Percentiles rank a stretch among this genome's conserved stretches.
Conservation (phyloP, 2,113 vertebrate species). For the Bubo bubo region DNA sequence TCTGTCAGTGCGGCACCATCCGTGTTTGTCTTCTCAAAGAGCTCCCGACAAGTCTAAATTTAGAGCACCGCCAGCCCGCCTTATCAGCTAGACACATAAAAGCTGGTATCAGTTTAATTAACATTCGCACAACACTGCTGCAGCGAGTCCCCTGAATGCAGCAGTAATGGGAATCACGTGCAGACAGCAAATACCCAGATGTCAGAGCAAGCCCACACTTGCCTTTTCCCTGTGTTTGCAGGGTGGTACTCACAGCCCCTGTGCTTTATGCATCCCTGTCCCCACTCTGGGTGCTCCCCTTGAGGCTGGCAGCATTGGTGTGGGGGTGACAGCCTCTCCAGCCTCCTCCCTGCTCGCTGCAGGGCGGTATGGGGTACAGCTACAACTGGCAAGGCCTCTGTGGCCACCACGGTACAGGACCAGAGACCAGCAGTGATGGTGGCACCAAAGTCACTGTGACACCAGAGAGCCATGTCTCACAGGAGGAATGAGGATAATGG, state of each 20-base stretch:
- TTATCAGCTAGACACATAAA: neutral
- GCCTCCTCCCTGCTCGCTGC: neutral
- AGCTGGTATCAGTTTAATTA: slow-evolving; percentile 13
- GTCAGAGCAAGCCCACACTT: neutral
- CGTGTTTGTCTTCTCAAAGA: neutral
- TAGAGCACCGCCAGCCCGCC: neutral
- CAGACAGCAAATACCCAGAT: neutral
- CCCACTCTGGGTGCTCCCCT: neutral
- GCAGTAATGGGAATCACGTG: neutral
- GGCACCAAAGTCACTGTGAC: neutral
- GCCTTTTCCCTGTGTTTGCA: neutral
- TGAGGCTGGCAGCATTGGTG: neutral
- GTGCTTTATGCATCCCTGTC: neutral
- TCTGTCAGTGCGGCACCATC: accelerated
- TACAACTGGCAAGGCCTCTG: accelerated
- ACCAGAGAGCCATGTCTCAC: accelerated
- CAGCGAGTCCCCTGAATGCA: neutral
- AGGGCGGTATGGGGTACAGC: accelerated
- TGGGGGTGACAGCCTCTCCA: neutral
- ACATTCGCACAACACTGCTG: neutral
- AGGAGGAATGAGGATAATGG: accelerated
- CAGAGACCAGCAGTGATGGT: accelerated
- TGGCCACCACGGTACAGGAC: accelerated
- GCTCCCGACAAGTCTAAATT: neutral
- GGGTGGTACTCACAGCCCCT: accelerated